These are phyloP conservation scores for Urocolius indicus DNA, from an alignment of 2,113 vertebrate genomes.

Conservation along the genomic window DNA sequence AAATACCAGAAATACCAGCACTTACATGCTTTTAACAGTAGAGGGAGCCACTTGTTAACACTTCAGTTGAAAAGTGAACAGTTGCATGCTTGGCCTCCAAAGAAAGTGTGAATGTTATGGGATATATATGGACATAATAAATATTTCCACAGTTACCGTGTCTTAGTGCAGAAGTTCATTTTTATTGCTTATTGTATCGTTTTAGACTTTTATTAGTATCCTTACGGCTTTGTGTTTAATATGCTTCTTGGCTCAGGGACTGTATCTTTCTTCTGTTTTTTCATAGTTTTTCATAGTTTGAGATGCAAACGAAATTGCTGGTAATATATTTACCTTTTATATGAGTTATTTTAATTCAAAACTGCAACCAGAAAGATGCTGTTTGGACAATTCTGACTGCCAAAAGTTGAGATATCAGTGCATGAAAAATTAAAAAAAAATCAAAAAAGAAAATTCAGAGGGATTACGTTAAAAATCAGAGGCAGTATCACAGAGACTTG, in stretches of 20 bases:
- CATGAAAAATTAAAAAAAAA: background rate
- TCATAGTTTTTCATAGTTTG: background rate
- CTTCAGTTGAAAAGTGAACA: background rate
- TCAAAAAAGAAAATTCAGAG: background rate
- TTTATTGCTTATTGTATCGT: rapidly evolving
- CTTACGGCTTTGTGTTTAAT: rapidly evolving
- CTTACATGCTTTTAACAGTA: background rate
- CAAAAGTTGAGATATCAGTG: background rate
- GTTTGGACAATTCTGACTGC: background rate
- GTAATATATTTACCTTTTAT: background rate
- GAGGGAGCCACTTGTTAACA: background rate
- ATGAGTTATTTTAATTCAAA: background rate
- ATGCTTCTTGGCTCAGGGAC: background rate
- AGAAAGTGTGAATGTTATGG: background rate
- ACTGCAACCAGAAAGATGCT: background rate
- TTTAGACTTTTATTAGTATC: background rate
- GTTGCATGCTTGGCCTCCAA: background rate
- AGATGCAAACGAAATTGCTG: background rate
- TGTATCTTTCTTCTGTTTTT: background rate
- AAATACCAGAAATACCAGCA: background rate
- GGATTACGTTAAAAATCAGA: background rate
- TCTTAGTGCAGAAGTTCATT: background rate
- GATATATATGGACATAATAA: background rate
- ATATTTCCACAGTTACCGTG: background rate
- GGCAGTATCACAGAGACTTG: background rate